Conservation (phyloP, 2,888 invertebrate species). For the Metacarcinus magister region DNA sequence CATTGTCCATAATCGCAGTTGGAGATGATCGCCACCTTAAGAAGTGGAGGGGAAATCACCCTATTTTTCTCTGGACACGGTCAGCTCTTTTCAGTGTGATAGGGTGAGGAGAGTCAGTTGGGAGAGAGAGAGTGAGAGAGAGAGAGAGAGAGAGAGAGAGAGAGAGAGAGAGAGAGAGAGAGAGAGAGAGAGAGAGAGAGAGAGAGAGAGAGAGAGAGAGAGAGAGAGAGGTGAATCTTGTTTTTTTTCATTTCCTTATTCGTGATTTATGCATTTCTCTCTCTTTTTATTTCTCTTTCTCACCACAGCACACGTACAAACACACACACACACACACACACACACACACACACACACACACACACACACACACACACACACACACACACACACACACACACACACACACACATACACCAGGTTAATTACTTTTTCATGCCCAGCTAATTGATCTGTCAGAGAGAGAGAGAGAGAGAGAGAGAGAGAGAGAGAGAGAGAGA, state of each 20-base stretch:
- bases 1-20: not conserved
- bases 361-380: constrained; percentile 2
- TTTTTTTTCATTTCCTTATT: not conserved
- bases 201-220: not conserved
- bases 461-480: not conserved
- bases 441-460: constrained; percentile 18
- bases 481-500: constrained; percentile 46
- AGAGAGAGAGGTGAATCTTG: not conserved
- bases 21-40: not conserved
- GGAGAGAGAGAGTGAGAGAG: not conserved
- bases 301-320: no score
- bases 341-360: not conserved
- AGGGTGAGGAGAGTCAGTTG: not conserved
- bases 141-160: not conserved
- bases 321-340: not conserved
- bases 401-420: constrained; percentile 13
- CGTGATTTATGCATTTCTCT: not conserved
- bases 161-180: not conserved
- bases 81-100: not conserved
- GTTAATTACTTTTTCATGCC: constrained; percentile 36
- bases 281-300: constrained; percentile 11
- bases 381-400: not conserved
- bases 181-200: constrained; percentile 8
- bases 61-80: constrained; percentile 37
- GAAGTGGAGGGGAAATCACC: constrained; percentile 12